phyloP scores from a whole-genome alignment of 2,888 invertebrate genomes.

The Kuschelorhynchus macadamiae region DNA sequence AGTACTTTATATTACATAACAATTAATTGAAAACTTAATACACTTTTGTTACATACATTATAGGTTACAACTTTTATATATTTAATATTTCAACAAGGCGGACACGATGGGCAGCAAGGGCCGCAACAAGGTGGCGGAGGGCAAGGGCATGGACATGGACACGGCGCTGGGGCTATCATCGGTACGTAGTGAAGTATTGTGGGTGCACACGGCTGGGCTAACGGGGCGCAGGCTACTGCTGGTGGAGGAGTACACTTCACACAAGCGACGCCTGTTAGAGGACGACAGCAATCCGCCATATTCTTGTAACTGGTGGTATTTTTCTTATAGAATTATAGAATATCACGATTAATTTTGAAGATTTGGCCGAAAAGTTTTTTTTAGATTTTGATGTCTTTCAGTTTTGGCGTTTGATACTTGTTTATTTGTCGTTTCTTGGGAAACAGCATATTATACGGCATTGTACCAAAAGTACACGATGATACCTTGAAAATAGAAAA shows the following conservation, averaged over 20 bases:
- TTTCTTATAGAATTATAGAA: background rate
- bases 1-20: too few relatives aligned
- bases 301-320: background rate
- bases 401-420: background rate
- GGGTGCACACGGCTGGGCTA: constrained; percentile 54
- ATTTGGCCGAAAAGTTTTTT: constrained; percentile 8
- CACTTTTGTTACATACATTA: background rate
- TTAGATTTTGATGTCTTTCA: background rate
- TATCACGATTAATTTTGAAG: constrained; percentile 1
- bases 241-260: constrained; percentile 50
- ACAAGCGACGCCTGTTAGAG: constrained; percentile 49
- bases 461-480: too few relatives aligned
- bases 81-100: background rate
- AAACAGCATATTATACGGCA: background rate
- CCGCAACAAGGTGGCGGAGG: constrained; percentile 15
- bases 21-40: too few relatives aligned
- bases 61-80: background rate
- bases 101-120: constrained; percentile 33
- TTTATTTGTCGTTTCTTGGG: background rate
- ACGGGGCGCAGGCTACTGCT: constrained; percentile 50
- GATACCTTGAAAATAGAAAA: too few relatives aligned
- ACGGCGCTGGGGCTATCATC: constrained; percentile 44
- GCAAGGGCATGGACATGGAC: constrained; percentile 45
- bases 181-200: constrained; percentile 48
- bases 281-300: constrained; percentile 51